Percentiles rank a stretch among this genome's conserved stretches.
Evolutionary conservation across 2,113 vertebrate species (phyloP).

Genomic region (Panthera tigris): DNA sequence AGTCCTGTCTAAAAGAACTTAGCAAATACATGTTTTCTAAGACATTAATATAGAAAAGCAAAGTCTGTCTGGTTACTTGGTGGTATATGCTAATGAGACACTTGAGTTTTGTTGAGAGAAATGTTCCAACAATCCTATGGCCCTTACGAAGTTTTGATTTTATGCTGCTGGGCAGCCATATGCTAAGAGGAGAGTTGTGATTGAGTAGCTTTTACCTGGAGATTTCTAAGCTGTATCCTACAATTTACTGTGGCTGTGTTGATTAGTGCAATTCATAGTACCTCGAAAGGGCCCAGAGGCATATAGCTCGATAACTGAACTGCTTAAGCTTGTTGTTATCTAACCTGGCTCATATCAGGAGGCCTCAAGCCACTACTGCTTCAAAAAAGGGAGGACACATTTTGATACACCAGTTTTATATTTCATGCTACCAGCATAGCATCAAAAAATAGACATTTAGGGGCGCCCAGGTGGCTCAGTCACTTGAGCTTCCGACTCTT

Average conservation of each 20-base stretch:
- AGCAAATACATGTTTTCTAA: slow-evolving; percentile 33
- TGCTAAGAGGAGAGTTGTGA: neutral
- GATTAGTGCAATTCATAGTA: neutral
- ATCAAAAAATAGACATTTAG: slow-evolving; percentile 43
- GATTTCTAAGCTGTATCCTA: slow-evolving; percentile 14
- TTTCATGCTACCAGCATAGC: slow-evolving; percentile 3
- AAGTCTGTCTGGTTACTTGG: slow-evolving; percentile 19
- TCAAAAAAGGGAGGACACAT: neutral
- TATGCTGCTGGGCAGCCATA: neutral
- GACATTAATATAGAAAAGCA: slow-evolving; percentile 15
- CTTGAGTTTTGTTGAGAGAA: neutral
- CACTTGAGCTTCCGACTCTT: no score
- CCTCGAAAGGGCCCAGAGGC: neutral
- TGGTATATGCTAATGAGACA: neutral
- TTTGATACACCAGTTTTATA: neutral
- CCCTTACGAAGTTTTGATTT: neutral
- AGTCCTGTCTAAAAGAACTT: neutral
- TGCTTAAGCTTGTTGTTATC: neutral
- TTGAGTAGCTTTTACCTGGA: neutral
- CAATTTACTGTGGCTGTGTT: neutral
- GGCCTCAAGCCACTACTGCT: neutral
- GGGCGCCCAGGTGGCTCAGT: no score
- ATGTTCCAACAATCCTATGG: neutral
- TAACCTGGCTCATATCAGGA: neutral
- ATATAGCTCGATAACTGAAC: neutral